Percentiles rank a stretch among this genome's conserved stretches.
Conservation (phyloP, 92 coral and sea anemone species). For the Pocillopora meandrina region DNA sequence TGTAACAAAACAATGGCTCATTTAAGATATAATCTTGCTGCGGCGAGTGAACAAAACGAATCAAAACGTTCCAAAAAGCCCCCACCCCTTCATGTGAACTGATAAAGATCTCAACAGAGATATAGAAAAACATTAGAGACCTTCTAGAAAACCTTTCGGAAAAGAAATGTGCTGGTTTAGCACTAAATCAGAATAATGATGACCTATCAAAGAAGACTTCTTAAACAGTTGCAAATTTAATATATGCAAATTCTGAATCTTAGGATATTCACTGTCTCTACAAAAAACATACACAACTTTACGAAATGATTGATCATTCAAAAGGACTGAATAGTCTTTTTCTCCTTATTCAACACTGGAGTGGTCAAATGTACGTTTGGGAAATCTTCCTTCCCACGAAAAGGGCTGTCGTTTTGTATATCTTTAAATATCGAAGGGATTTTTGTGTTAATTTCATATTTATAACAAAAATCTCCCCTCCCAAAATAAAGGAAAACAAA, state of each 20-base stretch:
- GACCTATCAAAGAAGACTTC: background rate
- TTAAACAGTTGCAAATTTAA: background rate
- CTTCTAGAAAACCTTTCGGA: background rate
- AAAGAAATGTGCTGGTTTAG: background rate
- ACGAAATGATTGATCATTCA: background rate
- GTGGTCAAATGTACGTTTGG: no score
- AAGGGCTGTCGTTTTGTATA: no score
- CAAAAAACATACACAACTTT: background rate
- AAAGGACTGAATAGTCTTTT: background rate
- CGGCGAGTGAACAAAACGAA: background rate
- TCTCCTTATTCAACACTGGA: background rate
- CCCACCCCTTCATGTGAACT: background rate
- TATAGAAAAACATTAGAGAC: background rate
- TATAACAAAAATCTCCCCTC: no score
- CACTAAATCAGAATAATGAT: background rate
- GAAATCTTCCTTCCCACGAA: no score
- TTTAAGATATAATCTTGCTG: background rate
- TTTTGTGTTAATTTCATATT: no score
- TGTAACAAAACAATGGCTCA: background rate
- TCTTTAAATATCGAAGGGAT: no score
- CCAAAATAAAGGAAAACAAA: no score
- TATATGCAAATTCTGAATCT: background rate
- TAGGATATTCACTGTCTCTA: background rate
- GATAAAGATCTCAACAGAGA: background rate
- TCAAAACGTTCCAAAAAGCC: background rate